These are phyloP conservation scores for Orussus abietinus DNA, from an alignment of 1,140 invertebrate genomes.

Conservation along the genomic window DNA sequence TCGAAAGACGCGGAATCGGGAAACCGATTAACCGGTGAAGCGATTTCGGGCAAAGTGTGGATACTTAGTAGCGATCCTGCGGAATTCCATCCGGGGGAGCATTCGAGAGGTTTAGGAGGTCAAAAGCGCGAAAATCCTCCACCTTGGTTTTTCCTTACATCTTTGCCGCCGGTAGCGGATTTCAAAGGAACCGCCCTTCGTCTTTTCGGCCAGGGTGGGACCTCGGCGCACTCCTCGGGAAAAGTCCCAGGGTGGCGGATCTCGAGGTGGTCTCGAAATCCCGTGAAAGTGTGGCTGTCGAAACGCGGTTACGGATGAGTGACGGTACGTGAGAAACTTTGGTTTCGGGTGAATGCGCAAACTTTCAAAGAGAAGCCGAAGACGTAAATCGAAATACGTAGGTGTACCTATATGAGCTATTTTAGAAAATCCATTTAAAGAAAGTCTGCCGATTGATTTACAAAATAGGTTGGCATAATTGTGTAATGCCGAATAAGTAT, in stretches of 20 bases:
- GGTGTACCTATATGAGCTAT: no score
- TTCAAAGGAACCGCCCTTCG: slow-evolving; percentile 36
- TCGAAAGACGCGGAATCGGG: no score
- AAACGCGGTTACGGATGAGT: no score
- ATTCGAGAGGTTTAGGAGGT: slow-evolving; percentile 26
- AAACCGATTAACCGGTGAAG: no score
- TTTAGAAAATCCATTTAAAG: no score
- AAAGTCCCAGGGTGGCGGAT: slow-evolving; percentile 25
- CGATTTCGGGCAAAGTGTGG: no score
- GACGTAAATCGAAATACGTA: no score
- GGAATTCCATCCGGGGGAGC: slow-evolving; percentile 14
- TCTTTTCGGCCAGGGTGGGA: slow-evolving; percentile 18
- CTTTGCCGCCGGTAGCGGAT: slow-evolving; percentile 27
- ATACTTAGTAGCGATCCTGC: no score
- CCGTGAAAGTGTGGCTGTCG: slow-evolving; percentile 11
- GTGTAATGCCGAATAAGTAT: no score
- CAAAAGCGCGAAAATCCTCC: slow-evolving; percentile 51
- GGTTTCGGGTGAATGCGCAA: slow-evolving; percentile 16
- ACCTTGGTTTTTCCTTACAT: slow-evolving; percentile 27
- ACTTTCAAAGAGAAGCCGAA: no score
- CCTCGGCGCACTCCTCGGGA: slow-evolving; percentile 24
- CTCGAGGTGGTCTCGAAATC: slow-evolving; percentile 14
- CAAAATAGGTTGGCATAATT: no score
- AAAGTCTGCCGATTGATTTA: no score
- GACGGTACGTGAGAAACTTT: slow-evolving; percentile 19